phyloP scores from a whole-genome alignment of 2,113 vertebrate genomes.

The Lophius piscatorius region DNA sequence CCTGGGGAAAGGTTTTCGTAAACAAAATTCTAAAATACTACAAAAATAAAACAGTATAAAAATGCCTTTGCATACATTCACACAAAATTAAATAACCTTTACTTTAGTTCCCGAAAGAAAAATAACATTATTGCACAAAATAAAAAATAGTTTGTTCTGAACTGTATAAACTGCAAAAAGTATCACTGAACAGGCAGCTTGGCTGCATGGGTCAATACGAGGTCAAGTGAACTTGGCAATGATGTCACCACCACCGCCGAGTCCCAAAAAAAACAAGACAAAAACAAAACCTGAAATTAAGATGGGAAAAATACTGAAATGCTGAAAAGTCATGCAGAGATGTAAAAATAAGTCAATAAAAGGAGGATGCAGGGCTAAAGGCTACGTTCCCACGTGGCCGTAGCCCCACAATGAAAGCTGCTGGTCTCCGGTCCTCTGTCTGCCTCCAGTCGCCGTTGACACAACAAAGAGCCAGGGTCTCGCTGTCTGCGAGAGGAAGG shows the following conservation, averaged over 20 bases:
- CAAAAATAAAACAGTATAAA: conserved; percentile 83
- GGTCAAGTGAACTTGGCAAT: conserved; percentile 47
- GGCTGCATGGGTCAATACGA: conserved; percentile 57
- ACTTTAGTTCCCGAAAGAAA: conserved; percentile 53
- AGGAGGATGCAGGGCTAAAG: conserved; percentile 44
- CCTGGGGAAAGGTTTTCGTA: conserved; percentile 86
- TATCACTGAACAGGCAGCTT: conserved; percentile 54
- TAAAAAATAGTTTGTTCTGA: conserved; percentile 63
- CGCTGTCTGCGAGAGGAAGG: conserved; percentile 27
- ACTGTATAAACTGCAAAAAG: conserved; percentile 48
- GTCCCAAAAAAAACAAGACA: background rate
- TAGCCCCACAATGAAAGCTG: conserved; percentile 37
- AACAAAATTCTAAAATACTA: conserved; percentile 82
- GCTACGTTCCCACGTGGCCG: conserved; percentile 11
- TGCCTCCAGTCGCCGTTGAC: conserved; percentile 43
- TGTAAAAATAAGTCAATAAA: conserved; percentile 50
- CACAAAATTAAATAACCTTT: conserved; percentile 91
- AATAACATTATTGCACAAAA: conserved; percentile 94
- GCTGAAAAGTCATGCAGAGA: conserved; percentile 82
- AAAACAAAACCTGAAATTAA: conserved; percentile 36
- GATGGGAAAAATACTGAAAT: conserved; percentile 63
- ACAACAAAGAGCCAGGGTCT: conserved; percentile 29
- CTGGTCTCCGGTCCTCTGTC: conserved; percentile 66
- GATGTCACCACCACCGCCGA: conserved; percentile 6
- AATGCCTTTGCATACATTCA: conserved; percentile 70